Evolutionary conservation across 2,797 vertebrate species (phyloP).

Genomic region (Poliocrania exsul): DNA sequence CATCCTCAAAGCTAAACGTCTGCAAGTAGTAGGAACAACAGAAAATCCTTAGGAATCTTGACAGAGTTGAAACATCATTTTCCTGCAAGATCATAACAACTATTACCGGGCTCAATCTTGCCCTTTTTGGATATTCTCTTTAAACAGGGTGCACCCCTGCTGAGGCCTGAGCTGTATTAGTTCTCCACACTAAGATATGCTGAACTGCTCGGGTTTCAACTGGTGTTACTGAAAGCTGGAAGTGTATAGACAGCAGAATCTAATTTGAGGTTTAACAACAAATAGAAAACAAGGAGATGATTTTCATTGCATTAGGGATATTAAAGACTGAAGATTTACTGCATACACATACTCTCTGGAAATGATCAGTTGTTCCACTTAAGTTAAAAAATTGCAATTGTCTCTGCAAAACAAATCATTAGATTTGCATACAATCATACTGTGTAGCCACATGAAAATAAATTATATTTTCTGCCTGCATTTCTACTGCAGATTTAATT

Average conservation of each 20-base stretch:
- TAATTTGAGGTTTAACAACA: not conserved
- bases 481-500: constrained; percentile 69
- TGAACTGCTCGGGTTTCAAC: not conserved
- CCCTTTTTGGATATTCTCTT: not conserved
- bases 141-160: not conserved
- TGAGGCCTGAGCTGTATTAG: not conserved
- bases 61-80: not conserved
- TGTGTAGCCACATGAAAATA: constrained; percentile 50
- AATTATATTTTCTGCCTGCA: constrained; percentile 38
- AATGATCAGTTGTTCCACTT: constrained; percentile 38
- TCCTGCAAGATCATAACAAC: not conserved
- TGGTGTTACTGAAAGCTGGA: not conserved
- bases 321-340: constrained; percentile 36
- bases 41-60: not conserved
- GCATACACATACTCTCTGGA: not conserved
- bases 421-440: constrained; percentile 58
- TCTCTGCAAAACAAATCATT: constrained; percentile 60
- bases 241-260: not conserved
- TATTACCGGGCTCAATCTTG: not conserved
- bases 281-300: constrained; percentile 16
- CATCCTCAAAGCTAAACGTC: not conserved
- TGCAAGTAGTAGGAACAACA: not conserved
- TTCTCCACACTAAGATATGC: not conserved
- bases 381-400: constrained; percentile 39
- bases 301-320: constrained; percentile 14